Percentiles rank a stretch among this genome's conserved stretches.
phyloP scores from a whole-genome alignment of 2,113 vertebrate species.

The Alexandromys fortis region DNA sequence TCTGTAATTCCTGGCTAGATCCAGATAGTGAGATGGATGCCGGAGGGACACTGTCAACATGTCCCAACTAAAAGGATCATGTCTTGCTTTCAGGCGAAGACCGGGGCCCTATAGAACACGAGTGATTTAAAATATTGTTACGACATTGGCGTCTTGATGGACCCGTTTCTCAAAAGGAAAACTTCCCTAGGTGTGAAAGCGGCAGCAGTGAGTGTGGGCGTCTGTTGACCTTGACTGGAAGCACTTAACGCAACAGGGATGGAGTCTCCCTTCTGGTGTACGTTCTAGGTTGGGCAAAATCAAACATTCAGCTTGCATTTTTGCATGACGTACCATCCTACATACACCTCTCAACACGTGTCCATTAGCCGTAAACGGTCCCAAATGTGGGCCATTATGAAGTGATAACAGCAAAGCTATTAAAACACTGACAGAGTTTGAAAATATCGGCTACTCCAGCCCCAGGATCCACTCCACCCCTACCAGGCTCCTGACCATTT shows the following conservation, averaged over 20 bases:
- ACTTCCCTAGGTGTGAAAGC: slow-evolving; percentile 5
- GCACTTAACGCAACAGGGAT: slow-evolving; percentile 17
- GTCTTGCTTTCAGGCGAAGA: background rate
- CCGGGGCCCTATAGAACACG: background rate
- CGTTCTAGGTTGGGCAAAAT: slow-evolving; percentile 43
- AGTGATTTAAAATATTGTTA: slow-evolving; percentile 57
- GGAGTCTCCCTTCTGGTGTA: background rate
- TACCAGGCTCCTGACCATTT: slow-evolving; percentile 23
- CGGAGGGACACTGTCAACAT: background rate
- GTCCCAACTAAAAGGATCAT: background rate
- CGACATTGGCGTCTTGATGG: slow-evolving; percentile 42
- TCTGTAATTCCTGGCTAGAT: background rate
- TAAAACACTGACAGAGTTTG: slow-evolving; percentile 70
- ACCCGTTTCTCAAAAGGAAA: slow-evolving; percentile 28
- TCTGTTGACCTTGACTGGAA: slow-evolving; percentile 52
- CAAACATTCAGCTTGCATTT: slow-evolving; percentile 68
- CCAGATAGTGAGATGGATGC: background rate
- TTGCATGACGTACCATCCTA: slow-evolving; percentile 33
- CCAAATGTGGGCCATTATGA: slow-evolving; percentile 77
- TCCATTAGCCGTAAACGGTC: slow-evolving; percentile 79
- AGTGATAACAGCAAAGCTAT: slow-evolving; percentile 72
- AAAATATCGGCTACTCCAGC: slow-evolving; percentile 47
- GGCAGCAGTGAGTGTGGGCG: background rate
- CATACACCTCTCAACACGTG: slow-evolving; percentile 76
- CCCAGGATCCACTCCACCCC: background rate